Conservation (phyloP, 2,113 vertebrate genomes). For the Polypterus bichir region DNA sequence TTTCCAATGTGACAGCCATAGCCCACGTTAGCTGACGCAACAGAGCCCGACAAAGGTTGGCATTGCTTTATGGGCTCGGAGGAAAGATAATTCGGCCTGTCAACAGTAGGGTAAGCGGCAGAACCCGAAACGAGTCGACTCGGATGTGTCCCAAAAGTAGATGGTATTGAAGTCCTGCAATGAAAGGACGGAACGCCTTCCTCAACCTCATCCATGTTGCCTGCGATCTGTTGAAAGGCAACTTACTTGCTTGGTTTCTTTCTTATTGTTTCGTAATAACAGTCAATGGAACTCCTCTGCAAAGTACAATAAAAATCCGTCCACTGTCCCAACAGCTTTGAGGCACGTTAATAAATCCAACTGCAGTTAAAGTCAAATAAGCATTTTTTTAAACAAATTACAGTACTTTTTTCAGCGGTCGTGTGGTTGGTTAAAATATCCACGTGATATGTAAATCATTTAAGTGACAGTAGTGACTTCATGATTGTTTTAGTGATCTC, state of each 20-base stretch:
- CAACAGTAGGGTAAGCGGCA: conserved; percentile 43
- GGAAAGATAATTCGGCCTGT: conserved; percentile 38
- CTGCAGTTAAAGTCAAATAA: conserved; percentile 20
- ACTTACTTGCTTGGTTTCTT: no score
- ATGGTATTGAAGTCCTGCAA: conserved; percentile 49
- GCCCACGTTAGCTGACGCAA: conserved; percentile 42
- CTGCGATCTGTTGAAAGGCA: neutral
- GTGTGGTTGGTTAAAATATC: conserved; percentile 24
- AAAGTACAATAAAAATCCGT: no score
- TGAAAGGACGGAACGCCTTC: conserved; percentile 41
- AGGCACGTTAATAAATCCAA: conserved; percentile 12
- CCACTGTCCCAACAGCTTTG: conserved; percentile 1
- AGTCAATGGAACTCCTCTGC: no score
- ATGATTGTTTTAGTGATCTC: neutral
- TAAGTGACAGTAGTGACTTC: neutral
- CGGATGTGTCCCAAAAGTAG: conserved; percentile 47
- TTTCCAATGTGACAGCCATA: conserved; percentile 72
- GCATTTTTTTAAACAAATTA: conserved; percentile 27
- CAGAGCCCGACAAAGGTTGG: conserved; percentile 23
- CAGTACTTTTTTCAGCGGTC: conserved; percentile 18
- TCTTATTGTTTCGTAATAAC: no score
- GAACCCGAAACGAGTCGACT: conserved; percentile 28
- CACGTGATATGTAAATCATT: conserved; percentile 31
- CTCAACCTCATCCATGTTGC: conserved; percentile 54
- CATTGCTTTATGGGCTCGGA: conserved; percentile 22